Conservation (phyloP, 2,113 vertebrate species). For the Charadrius vociferus region DNA sequence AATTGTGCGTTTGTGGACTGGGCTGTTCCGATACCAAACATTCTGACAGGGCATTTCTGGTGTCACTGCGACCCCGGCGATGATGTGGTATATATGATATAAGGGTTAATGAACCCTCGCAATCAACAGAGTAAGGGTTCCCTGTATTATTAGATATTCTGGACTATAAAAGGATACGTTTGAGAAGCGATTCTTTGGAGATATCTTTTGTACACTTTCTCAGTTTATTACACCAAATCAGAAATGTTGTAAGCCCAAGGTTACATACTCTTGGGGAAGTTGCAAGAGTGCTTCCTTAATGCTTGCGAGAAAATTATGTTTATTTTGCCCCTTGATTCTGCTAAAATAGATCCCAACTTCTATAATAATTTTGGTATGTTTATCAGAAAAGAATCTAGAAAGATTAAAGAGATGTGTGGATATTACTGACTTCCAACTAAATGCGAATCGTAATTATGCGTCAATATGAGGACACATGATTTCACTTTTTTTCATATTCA, state of each 20-base stretch:
- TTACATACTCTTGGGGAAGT: neutral
- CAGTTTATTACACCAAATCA: neutral
- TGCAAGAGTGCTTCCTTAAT: neutral
- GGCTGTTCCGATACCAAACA: neutral
- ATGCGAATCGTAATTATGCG: neutral
- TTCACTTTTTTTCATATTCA: neutral
- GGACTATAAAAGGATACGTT: neutral
- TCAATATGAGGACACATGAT: neutral
- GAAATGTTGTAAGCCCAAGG: neutral
- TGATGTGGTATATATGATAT: accelerated
- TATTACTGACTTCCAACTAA: neutral
- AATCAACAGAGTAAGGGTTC: neutral
- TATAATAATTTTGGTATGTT: neutral
- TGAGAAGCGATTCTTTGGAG: neutral
- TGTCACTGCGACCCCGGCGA: neutral
- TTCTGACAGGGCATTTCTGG: neutral
- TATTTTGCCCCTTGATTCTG: neutral
- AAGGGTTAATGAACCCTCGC: neutral
- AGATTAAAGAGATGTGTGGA: neutral
- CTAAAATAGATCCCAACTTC: neutral
- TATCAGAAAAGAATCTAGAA: neutral
- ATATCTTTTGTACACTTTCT: neutral
- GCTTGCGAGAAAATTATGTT: neutral
- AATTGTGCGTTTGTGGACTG: neutral
- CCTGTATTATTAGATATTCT: neutral